Base-by-base conservation (phyloP, 2,888 invertebrate species). In the Hydropsyche betteni region DNA sequence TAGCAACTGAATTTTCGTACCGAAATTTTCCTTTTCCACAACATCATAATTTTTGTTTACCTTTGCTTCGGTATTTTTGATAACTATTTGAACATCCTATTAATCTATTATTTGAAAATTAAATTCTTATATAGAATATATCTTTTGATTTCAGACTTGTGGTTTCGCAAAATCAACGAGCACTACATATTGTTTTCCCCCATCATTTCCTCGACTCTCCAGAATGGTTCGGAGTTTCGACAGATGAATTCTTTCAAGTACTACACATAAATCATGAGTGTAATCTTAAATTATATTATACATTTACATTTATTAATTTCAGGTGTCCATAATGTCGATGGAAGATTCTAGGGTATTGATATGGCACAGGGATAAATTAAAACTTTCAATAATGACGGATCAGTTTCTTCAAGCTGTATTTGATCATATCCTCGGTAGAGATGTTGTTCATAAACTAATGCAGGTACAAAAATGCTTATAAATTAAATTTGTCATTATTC, bases 171-270 rank as follows among this genome's bases (percentile, higher is more conserved):
- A 92, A 92, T 85, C 94, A 94, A 82, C 89, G 93, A 81, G 93
- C 94, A 76, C 87, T 95, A 78, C 94, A 72, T 38, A 93, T 95
- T 84, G 94, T 95, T 83, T 93, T 93, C 86, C 92, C 93, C 76
- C 93, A 94, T 87, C 94, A 95, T 86, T 95, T 95, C 88, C 90
- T 95, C 80, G 95, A 95, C 86, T 94, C 94, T 79, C 94, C 95
- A 71, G 95, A 95, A 87, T 95, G 94, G 93, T 95, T 95, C 85
- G 94, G 94, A 79, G 94, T 94, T 68, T 93, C 94, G 74, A 94
- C 94, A 44, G 94, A 94, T 83, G 94, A 94, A 83, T 93, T 89
- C 84, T 95, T 94, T 85, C 94, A 95, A 90, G 94, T 93, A 85
- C 24, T 24, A 2, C 24, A 24, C 24, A 24, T 24, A 24, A 24